Percentiles rank a stretch among this genome's conserved stretches.
Conservation (phyloP, 2,888 invertebrate genomes). For the Thelaira solivaga region DNA sequence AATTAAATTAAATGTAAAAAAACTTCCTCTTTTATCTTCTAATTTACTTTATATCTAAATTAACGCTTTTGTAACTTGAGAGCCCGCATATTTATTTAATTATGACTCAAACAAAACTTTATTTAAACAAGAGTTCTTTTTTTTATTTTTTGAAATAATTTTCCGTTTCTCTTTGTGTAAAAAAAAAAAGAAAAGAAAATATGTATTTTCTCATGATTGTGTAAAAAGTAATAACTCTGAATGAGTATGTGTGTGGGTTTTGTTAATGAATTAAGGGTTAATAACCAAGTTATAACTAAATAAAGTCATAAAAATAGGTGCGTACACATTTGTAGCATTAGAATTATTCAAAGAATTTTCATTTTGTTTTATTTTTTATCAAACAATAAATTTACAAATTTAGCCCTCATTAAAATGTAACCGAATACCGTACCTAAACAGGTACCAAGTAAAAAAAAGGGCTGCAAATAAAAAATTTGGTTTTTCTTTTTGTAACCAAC, state of each 20-base stretch:
- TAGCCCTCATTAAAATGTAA: slow-evolving; percentile 56
- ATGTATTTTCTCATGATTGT: background rate
- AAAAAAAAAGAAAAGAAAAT: background rate
- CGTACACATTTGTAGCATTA: slow-evolving; percentile 7
- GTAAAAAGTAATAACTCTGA: background rate
- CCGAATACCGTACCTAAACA: slow-evolving; percentile 4
- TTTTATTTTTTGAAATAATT: too few species aligned
- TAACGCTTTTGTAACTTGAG: background rate
- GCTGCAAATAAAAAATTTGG: background rate
- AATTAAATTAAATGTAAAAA: too few species aligned
- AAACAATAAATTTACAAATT: slow-evolving; percentile 2
- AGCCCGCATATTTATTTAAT: background rate
- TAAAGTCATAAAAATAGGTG: slow-evolving; percentile 8
- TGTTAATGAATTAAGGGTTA: too few species aligned
- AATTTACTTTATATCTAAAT: too few species aligned
- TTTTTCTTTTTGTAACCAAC: background rate
- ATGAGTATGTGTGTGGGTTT: background rate
- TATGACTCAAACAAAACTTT: background rate
- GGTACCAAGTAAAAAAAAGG: too few species aligned
- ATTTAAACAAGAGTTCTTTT: background rate
- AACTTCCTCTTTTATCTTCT: too few species aligned
- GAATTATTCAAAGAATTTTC: background rate
- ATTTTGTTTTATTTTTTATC: too few species aligned
- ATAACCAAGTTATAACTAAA: slow-evolving; percentile 1
- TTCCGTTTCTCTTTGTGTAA: background rate